A percentile compares a stretch with the other conserved stretches of the same genome.
Conservation (phyloP, 2,797 vertebrate species). For the Malurus leucopterus region DNA sequence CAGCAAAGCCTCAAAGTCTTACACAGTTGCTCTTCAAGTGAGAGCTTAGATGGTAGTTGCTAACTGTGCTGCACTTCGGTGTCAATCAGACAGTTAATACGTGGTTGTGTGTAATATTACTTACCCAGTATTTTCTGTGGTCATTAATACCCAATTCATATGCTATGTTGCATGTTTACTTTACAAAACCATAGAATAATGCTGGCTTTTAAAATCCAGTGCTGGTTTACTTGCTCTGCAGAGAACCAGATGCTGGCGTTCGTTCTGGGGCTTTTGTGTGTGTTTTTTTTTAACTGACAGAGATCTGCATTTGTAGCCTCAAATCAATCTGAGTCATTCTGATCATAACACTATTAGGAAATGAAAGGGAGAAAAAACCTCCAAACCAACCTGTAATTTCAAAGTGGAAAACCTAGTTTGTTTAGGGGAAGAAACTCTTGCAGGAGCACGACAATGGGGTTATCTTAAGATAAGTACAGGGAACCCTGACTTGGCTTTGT, state of each 20-base stretch:
- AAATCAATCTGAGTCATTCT: background rate
- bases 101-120: background rate
- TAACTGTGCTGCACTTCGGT: background rate
- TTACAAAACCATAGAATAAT: background rate
- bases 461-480: background rate
- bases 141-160: background rate
- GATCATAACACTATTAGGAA: background rate
- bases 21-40: conserved; percentile 9
- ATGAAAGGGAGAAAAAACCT: background rate
- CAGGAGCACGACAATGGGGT: background rate
- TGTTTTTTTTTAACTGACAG: background rate
- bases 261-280: background rate
- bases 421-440: background rate
- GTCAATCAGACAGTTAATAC: background rate
- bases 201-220: background rate
- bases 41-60: background rate
- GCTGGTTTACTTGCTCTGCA: background rate
- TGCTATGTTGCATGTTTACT: background rate
- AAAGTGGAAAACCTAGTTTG: background rate
- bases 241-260: background rate
- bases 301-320: background rate
- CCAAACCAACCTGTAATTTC: background rate
- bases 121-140: background rate
- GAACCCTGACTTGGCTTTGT: background rate
- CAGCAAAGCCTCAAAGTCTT: conserved; percentile 29